phyloP scores from a whole-genome alignment of 2,113 vertebrate genomes.

The Osmerus mordax region DNA sequence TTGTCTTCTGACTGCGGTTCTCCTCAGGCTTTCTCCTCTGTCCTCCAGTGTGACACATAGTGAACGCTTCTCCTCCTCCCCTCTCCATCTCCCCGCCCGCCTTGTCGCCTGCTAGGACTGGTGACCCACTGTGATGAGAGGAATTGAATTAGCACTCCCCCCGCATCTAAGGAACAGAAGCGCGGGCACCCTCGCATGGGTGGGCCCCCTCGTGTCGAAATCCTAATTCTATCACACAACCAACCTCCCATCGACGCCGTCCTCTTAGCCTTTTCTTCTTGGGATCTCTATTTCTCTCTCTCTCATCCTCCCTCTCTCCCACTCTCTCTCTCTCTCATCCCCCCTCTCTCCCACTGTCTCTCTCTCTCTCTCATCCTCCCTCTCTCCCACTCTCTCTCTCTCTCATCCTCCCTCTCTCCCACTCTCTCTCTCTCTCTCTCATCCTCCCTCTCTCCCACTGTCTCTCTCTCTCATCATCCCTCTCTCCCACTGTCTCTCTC shows the following conservation, averaged over 20 bases:
- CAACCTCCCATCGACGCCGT: neutral
- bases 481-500: neutral
- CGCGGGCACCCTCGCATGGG: conserved; percentile 2
- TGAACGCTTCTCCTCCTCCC: conserved; percentile 19
- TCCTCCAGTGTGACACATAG: conserved; percentile 11
- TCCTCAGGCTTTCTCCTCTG: neutral
- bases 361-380: neutral
- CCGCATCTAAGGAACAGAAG: conserved; percentile 9
- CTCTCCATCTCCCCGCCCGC: conserved; percentile 15
- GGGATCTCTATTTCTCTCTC: neutral
- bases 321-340: neutral
- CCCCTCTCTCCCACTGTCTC: neutral
- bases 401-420: too few species aligned
- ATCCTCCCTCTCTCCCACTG: neutral
- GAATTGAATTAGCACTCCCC: conserved; percentile 40
- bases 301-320: neutral
- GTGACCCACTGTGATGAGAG: conserved; percentile 27
- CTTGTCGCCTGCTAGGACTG: conserved; percentile 26
- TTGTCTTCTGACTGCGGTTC: neutral
- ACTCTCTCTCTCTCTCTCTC: neutral
- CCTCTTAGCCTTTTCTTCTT: neutral
- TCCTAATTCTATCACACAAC: conserved; percentile 4
- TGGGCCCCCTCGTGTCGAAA: neutral
- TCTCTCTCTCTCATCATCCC: neutral
- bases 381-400: neutral